Evolutionary conservation across 2,888 invertebrate species (phyloP).

Genomic region (Thecophora atra): DNA sequence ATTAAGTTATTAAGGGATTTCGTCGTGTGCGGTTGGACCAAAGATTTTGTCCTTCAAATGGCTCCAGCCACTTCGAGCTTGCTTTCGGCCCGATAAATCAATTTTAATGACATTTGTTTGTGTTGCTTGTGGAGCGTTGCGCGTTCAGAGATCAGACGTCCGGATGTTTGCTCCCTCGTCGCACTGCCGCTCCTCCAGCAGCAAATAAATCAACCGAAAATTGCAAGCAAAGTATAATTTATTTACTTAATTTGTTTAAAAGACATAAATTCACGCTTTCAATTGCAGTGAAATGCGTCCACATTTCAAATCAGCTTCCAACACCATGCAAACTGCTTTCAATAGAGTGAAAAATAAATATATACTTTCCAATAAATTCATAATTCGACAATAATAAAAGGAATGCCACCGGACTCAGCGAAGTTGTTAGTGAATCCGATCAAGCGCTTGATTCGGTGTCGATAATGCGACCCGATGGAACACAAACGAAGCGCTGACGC

Average conservation of each 20-base stretch:
- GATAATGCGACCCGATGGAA: no score
- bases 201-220: slow-evolving; percentile 17
- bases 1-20: slow-evolving; percentile 29
- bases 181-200: background rate
- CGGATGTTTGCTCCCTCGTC: background rate
- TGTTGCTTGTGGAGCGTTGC: background rate
- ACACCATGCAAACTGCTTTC: no score
- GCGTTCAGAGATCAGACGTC: background rate
- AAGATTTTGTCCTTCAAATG: slow-evolving; percentile 17
- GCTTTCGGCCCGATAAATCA: slow-evolving; percentile 19
- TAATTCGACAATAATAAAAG: no score
- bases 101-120: slow-evolving; percentile 24
- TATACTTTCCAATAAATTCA: no score
- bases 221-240: background rate
- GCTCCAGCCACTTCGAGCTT: background rate
- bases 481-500: no score
- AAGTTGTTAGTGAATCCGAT: no score
- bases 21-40: background rate
- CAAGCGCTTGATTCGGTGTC: no score
- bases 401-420: no score
- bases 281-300: background rate
- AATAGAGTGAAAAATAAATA: no score
- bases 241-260: slow-evolving; percentile 12
- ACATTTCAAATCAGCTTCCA: background rate
- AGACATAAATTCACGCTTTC: slow-evolving; percentile 1